A percentile compares a stretch with the other conserved stretches of the same genome.
Conservation (phyloP, 2,888 invertebrate species). For the Apeira syringaria region DNA sequence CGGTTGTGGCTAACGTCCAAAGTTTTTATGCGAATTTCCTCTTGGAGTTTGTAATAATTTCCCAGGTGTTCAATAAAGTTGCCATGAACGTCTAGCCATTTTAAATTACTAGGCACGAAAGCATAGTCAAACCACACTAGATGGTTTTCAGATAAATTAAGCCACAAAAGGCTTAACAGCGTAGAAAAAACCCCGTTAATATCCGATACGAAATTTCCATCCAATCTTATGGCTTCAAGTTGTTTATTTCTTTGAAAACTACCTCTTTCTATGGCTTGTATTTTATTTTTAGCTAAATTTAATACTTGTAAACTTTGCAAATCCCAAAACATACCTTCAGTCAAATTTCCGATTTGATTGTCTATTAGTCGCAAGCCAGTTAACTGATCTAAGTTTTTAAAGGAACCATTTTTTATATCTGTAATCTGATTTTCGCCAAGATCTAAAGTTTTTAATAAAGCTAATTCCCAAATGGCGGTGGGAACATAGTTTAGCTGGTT, state of each 20-base stretch:
- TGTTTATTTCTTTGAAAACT: constrained; percentile 92
- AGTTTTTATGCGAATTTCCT: constrained; percentile 91
- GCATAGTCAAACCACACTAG: constrained; percentile 97
- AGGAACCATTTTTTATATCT: constrained; percentile 92
- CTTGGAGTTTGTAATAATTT: constrained; percentile 93
- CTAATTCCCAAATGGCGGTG: constrained; percentile 90
- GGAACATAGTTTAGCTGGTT: constrained; percentile 93
- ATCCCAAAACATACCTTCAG: constrained; percentile 93
- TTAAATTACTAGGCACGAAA: constrained; percentile 93
- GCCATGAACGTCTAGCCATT: constrained; percentile 95
- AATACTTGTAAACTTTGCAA: constrained; percentile 92
- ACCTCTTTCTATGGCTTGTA: constrained; percentile 91
- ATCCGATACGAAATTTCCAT: constrained; percentile 94
- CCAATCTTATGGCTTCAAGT: constrained; percentile 93
- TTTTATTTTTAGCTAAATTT: constrained; percentile 95
- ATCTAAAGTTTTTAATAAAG: constrained; percentile 93
- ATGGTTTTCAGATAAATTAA: constrained; percentile 95
- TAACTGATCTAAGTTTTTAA: constrained; percentile 92
- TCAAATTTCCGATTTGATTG: constrained; percentile 93
- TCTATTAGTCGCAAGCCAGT: constrained; percentile 94
- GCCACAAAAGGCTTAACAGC: constrained; percentile 90
- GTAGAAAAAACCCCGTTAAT: constrained; percentile 95
- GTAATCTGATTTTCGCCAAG: constrained; percentile 95
- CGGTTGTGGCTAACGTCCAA: constrained; percentile 95
- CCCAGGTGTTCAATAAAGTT: constrained; percentile 94